Evolutionary conservation across 1,140 invertebrate species (phyloP).

Genomic region (Nasonia vitripennis): DNA sequence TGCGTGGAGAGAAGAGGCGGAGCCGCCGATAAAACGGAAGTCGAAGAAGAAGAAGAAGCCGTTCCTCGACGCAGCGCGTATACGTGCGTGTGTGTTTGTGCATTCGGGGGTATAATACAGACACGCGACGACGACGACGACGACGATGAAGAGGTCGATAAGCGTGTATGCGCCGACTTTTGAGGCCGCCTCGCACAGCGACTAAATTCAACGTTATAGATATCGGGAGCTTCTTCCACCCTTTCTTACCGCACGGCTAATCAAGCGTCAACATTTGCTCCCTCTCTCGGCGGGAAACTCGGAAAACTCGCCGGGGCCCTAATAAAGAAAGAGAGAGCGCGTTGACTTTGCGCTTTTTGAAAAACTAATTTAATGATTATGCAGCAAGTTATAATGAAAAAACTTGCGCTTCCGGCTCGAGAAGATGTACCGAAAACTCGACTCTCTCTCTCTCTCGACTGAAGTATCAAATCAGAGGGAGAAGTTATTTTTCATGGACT

Average conservation of each 20-base stretch:
- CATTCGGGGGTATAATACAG: neutral
- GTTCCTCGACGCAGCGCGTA: too few relatives aligned
- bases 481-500: neutral
- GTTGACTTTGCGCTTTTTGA: neutral
- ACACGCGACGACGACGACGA: neutral
- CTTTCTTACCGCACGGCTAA: neutral
- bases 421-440: neutral
- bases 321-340: neutral
- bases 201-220: too few relatives aligned
- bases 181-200: neutral
- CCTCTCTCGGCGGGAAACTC: too few relatives aligned
- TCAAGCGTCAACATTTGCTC: neutral
- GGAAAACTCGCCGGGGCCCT: neutral
- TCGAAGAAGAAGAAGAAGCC: conserved; percentile 13
- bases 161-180: neutral
- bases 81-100: neutral
- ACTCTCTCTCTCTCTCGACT: neutral
- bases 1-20: conserved; percentile 38
- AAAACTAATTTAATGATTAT: conserved; percentile 2
- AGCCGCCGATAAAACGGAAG: conserved; percentile 35
- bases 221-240: neutral
- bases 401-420: neutral
- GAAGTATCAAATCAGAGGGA: neutral
- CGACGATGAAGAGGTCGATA: conserved; percentile 25
- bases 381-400: neutral